Evolutionary conservation across 1,140 invertebrate species (phyloP).

Genomic region (Macrobrachium rosenbergii): DNA sequence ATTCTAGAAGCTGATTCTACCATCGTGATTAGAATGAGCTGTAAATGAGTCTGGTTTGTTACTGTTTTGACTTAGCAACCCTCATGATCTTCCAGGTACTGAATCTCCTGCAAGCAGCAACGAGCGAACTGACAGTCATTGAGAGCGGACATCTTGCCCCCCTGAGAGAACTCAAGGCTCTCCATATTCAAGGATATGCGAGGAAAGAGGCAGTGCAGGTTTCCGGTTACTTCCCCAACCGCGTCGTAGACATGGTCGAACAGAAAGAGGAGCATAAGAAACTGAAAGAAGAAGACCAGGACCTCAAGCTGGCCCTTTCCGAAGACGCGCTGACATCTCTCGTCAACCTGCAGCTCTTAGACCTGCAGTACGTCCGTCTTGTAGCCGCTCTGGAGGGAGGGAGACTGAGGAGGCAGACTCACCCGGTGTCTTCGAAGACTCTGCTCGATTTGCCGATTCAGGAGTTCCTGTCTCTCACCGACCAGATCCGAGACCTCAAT

Average conservation of each 20-base stretch:
- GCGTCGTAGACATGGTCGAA: constrained; percentile 44
- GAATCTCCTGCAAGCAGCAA: constrained; percentile 45
- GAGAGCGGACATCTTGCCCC: constrained; percentile 36
- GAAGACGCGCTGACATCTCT: constrained; percentile 54
- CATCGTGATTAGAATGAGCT: too few relatives aligned
- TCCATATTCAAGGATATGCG: constrained; percentile 61
- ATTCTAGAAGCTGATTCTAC: too few relatives aligned
- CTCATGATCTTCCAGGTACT: constrained; percentile 34
- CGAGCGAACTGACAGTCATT: constrained; percentile 36
- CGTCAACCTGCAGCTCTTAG: constrained; percentile 45
- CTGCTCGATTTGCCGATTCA: constrained; percentile 52
- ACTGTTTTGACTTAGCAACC: too few relatives aligned
- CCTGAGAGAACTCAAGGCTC: constrained; percentile 39
- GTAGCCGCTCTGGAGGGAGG: constrained; percentile 45
- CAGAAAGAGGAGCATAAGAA: constrained; percentile 40
- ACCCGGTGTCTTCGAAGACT: constrained; percentile 46
- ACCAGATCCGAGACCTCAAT: constrained; percentile 42
- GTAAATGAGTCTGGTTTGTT: too few relatives aligned
- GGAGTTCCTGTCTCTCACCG: constrained; percentile 49
- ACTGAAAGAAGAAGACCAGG: constrained; percentile 21
- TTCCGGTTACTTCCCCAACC: constrained; percentile 55
- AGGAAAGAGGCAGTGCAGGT: constrained; percentile 27
- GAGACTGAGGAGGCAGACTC: constrained; percentile 30
- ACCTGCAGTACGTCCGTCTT: constrained; percentile 57
- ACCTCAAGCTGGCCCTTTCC: constrained; percentile 47